Evolutionary conservation across 2,797 vertebrate genomes (phyloP).

Genomic region (Oreonectes daqikongensis): DNA sequence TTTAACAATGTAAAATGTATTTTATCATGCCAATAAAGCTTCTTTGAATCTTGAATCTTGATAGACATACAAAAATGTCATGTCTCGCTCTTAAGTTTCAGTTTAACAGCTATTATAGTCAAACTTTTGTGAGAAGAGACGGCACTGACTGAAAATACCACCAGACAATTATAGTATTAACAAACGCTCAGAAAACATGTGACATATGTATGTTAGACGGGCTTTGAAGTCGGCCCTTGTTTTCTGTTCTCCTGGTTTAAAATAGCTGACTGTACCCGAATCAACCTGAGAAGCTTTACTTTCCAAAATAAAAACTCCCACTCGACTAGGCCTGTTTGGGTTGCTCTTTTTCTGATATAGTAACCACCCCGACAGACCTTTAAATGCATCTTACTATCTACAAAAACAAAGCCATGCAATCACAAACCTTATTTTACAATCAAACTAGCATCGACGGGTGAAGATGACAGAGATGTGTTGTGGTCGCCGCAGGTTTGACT

Average conservation of each 20-base stretch:
- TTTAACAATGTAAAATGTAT: too few relatives aligned
- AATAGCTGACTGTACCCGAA: slow-evolving; percentile 53
- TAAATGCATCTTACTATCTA: slow-evolving; percentile 56
- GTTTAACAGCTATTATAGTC: slow-evolving; percentile 14
- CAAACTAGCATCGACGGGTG: not conserved
- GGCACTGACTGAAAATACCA: slow-evolving; percentile 48
- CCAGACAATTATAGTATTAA: slow-evolving; percentile 48
- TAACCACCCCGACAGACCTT: slow-evolving; percentile 39
- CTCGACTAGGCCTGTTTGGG: slow-evolving; percentile 27
- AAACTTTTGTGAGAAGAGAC: slow-evolving; percentile 20
- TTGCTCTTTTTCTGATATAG: slow-evolving; percentile 40
- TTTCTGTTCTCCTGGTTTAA: slow-evolving; percentile 33
- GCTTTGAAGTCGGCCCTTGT: slow-evolving; percentile 54
- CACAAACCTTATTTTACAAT: slow-evolving; percentile 18
- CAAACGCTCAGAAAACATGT: slow-evolving; percentile 53
- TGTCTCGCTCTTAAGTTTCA: not conserved
- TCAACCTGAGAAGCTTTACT: slow-evolving; percentile 45
- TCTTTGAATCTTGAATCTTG: too few relatives aligned
- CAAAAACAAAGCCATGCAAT: slow-evolving; percentile 23
- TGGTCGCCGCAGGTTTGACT: too few relatives aligned
- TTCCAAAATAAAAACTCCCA: slow-evolving; percentile 48
- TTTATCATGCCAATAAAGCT: too few relatives aligned
- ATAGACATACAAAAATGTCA: not conserved
- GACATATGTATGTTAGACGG: slow-evolving; percentile 43
- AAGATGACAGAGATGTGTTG: too few relatives aligned